A percentile compares a stretch with the other conserved stretches of the same genome.
Evolutionary conservation across 1,140 invertebrate species (phyloP).

Genomic region (Periplaneta americana): DNA sequence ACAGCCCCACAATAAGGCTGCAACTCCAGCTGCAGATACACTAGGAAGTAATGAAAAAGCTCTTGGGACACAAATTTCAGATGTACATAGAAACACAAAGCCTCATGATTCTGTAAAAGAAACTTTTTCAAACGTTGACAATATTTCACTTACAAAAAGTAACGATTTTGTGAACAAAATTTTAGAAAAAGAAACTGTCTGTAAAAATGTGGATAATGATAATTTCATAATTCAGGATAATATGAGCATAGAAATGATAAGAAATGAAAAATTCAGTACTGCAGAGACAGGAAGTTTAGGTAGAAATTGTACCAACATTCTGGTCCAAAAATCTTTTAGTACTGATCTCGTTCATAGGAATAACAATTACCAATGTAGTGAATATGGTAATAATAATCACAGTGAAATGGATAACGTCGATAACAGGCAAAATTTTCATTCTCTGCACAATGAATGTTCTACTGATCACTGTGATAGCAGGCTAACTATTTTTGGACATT

Average conservation of each 20-base stretch:
- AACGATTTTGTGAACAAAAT: neutral
- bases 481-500: neutral
- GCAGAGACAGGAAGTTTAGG: neutral
- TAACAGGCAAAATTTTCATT: neutral
- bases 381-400: neutral
- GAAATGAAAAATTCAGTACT: neutral
- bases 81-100: neutral
- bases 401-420: neutral
- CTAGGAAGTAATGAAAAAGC: neutral
- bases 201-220: neutral
- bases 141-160: neutral
- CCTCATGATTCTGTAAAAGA: too few species aligned
- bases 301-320: neutral
- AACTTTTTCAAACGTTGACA: neutral
- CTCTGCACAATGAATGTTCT: neutral
- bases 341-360: neutral
- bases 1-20: neutral
- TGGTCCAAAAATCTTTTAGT: neutral
- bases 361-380: neutral
- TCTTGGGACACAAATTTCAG: neutral
- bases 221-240: neutral
- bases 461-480: neutral
- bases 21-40: neutral
- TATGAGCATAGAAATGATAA: neutral
- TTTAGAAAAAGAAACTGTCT: neutral